Conservation (phyloP, 2,888 invertebrate species). For the Latrodectus hesperus region DNA sequence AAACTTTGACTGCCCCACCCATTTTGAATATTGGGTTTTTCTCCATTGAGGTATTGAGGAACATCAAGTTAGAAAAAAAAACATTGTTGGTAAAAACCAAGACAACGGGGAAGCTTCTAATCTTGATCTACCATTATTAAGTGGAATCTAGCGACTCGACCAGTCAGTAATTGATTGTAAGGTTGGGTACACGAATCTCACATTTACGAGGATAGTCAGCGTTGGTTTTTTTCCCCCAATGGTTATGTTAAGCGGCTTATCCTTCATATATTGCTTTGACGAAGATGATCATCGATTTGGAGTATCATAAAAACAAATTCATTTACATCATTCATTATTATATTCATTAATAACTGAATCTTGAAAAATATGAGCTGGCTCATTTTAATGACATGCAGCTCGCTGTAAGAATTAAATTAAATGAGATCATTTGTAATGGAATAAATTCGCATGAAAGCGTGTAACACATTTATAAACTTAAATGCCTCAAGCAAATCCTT, state of each 20-base stretch:
- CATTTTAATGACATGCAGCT: neutral
- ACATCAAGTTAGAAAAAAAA: neutral
- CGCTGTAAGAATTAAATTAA: neutral
- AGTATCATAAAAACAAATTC: neutral
- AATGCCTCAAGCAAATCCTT: neutral
- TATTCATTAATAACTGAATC: neutral
- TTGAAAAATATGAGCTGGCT: neutral
- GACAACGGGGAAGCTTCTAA: constrained; percentile 19
- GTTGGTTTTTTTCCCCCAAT: neutral
- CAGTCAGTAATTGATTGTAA: constrained; percentile 53
- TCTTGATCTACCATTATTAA: constrained; percentile 15
- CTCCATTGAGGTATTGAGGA: neutral
- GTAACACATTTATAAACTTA: neutral
- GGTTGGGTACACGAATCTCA: constrained; percentile 36
- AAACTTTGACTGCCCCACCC: constrained; percentile 29
- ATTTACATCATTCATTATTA: neutral
- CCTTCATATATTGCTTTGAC: neutral
- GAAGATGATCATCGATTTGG: neutral
- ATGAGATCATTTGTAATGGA: constrained; percentile 3
- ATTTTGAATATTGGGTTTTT: neutral
- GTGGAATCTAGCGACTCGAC: constrained; percentile 14
- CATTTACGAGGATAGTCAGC: neutral
- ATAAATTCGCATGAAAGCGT: neutral
- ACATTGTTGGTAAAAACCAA: constrained; percentile 35
- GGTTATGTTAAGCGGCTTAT: neutral